phyloP scores from a whole-genome alignment of 2,113 vertebrate species.

The Cathartes aura region DNA sequence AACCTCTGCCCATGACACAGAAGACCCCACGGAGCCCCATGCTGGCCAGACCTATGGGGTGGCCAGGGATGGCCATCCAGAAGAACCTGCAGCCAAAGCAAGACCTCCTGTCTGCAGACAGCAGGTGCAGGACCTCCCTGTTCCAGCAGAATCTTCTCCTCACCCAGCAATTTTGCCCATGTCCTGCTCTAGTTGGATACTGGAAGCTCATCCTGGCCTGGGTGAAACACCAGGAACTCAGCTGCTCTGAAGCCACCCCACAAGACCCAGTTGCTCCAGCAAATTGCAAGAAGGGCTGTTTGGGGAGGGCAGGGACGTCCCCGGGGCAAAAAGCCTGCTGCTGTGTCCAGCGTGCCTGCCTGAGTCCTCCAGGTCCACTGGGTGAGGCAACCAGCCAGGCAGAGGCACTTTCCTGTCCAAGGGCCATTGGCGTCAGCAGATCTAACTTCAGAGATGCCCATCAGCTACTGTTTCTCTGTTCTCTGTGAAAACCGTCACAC shows the following conservation, averaged over 20 bases:
- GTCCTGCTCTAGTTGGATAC: background rate
- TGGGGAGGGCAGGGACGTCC: background rate
- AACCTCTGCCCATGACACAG: background rate
- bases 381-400: background rate
- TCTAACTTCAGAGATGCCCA: background rate
- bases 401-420: background rate
- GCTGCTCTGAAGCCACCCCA: background rate
- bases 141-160: background rate
- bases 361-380: background rate
- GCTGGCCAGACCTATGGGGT: background rate
- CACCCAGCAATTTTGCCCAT: accelerated
- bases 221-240: background rate
- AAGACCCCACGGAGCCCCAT: background rate
- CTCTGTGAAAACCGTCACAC: background rate
- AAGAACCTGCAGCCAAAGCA: background rate
- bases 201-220: background rate
- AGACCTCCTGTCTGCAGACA: background rate
- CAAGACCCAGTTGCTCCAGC: background rate
- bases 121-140: background rate
- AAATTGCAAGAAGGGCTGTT: background rate
- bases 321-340: background rate
- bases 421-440: background rate
- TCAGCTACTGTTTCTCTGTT: background rate
- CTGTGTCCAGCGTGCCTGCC: background rate
- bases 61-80: background rate